A percentile compares a stretch with the other conserved stretches of the same genome.
These are phyloP conservation scores for Rhadinocentrus ornatus DNA, from an alignment of 2,797 vertebrate genomes.

Conservation along the genomic window DNA sequence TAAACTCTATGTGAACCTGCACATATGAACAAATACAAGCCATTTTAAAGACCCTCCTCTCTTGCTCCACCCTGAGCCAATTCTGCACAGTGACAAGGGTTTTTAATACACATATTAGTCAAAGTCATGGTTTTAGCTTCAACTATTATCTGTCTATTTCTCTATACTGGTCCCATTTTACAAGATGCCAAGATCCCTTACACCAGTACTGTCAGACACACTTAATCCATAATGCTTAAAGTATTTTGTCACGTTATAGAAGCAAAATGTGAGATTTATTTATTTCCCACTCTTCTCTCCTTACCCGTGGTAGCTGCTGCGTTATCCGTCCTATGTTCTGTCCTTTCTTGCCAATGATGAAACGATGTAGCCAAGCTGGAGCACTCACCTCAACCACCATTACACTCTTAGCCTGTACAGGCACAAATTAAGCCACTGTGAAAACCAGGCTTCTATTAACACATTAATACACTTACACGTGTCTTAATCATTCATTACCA, in stretches of 20 bases:
- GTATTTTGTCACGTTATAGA: background rate
- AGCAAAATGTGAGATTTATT: conserved; percentile 1
- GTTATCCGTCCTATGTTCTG: conserved; percentile 87
- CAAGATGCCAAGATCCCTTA: background rate
- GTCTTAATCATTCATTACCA: background rate
- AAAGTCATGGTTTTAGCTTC: background rate
- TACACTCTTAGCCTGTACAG: conserved; percentile 81
- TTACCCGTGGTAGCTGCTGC: conserved; percentile 84
- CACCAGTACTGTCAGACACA: background rate
- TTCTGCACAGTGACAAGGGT: background rate
- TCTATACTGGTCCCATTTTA: conserved; percentile 3
- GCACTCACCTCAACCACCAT: conserved; percentile 85
- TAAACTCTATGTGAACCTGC: conserved; percentile 89
- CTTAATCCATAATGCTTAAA: background rate
- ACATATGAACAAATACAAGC: background rate
- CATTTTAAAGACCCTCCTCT: background rate
- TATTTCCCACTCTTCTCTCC: background rate
- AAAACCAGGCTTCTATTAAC: background rate
- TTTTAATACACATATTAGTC: background rate
- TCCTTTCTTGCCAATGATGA: conserved; percentile 88
- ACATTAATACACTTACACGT: background rate
- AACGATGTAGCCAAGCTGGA: conserved; percentile 87
- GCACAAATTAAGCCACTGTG: background rate
- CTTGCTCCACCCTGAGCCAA: background rate
- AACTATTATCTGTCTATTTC: background rate